phyloP scores from a whole-genome alignment of 2,888 invertebrate species.

The Andrena bicolor region DNA sequence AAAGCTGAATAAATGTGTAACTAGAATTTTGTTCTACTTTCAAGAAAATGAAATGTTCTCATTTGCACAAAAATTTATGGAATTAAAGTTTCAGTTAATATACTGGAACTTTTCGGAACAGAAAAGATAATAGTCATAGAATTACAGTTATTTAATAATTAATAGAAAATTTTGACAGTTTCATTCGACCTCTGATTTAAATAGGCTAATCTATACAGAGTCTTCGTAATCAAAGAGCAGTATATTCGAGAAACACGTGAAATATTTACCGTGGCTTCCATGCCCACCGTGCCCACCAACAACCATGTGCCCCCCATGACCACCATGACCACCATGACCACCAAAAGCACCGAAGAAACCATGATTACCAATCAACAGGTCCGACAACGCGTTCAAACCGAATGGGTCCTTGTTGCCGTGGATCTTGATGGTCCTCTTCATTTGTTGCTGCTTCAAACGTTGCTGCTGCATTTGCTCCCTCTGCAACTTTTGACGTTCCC shows the following conservation, averaged over 20 bases:
- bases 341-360: constrained; percentile 45
- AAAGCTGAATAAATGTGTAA: not conserved
- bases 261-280: constrained; percentile 35
- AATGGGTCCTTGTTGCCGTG: constrained; percentile 67
- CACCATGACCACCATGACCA: constrained; percentile 30
- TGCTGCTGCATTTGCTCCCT: constrained; percentile 65
- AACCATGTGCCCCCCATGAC: constrained; percentile 32
- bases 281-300: constrained; percentile 32
- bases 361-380: constrained; percentile 67
- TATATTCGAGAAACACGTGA: not conserved
- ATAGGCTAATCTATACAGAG: not conserved
- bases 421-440: constrained; percentile 51
- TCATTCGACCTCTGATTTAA: not conserved
- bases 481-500: constrained; percentile 46
- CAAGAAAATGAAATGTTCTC: too few species aligned
- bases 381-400: constrained; percentile 71
- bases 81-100: too few species aligned
- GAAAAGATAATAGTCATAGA: too few species aligned
- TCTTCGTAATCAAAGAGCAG: not conserved
- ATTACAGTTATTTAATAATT: too few species aligned
- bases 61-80: too few species aligned
- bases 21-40: too few species aligned
- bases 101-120: too few species aligned
- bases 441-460: constrained; percentile 66
- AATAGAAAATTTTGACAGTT: too few species aligned